A percentile compares a stretch with the other conserved stretches of the same genome.
Conservation (phyloP, 2,888 invertebrate genomes). For the Cetonia aurata region DNA sequence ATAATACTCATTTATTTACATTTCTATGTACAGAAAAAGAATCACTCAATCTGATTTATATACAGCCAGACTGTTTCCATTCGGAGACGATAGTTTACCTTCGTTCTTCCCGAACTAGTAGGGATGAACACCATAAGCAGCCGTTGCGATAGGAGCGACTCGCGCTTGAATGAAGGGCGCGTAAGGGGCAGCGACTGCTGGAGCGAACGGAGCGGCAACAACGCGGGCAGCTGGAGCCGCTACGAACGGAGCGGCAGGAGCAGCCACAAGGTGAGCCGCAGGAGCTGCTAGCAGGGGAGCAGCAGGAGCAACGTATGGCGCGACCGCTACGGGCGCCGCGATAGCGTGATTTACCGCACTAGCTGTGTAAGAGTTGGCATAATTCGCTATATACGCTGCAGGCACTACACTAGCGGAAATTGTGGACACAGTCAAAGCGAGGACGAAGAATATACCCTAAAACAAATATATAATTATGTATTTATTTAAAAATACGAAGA, state of each 20-base stretch:
- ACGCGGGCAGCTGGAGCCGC: constrained; percentile 52
- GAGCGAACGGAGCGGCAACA: constrained; percentile 48
- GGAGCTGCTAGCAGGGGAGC: constrained; percentile 59
- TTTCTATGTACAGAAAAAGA: constrained; percentile 9
- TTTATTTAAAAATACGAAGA: background rate
- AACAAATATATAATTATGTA: background rate
- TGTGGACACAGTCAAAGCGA: constrained; percentile 45
- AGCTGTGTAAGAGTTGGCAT: constrained; percentile 82
- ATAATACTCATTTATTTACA: constrained; percentile 13
- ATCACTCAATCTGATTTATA: background rate
- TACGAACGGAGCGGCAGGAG: constrained; percentile 58
- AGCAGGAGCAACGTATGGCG: constrained; percentile 47
- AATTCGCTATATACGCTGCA: constrained; percentile 77
- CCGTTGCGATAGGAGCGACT: constrained; percentile 24
- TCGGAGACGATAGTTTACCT: background rate
- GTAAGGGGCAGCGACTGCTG: constrained; percentile 46
- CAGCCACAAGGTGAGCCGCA: constrained; percentile 50
- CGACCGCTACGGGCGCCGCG: constrained; percentile 70
- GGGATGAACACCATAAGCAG: constrained; percentile 42
- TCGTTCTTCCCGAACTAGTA: constrained; percentile 27
- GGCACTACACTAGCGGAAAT: constrained; percentile 63
- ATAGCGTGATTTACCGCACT: constrained; percentile 82
- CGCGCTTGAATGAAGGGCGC: constrained; percentile 17
- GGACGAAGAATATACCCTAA: constrained; percentile 43
- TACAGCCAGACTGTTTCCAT: background rate